Evolutionary conservation across 2,113 vertebrate species (phyloP), one percentile per base, ranked within the genome.

Genomic region (Brevimyrus niger): DNA sequence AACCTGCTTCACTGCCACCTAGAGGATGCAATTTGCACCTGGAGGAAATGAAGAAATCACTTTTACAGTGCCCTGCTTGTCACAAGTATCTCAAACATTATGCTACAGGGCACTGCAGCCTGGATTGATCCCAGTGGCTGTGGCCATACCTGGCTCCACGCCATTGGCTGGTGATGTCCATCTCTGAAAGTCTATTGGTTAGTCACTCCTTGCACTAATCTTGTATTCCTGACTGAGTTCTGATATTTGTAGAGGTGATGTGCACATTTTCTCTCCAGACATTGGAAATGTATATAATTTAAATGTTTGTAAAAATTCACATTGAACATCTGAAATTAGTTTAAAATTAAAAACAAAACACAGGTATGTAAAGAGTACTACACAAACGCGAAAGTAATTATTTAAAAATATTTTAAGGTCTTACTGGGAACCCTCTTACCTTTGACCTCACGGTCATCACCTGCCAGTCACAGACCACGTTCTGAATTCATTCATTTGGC

Each of bases 351-450:
- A 69, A 31, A 65, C 58, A 65, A 61, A 65, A 27, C 61, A 65
- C 9, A 31, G 61, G 10, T 69, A 69, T 31, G 27, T 69, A 69
- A 69, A 27, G 10, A 69, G n/a, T 31, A 31, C n/a, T 69, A 38
- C 17, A 38, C 50, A 51, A 87, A 53, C 50, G 13, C 55, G 31
- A 51, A 38, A 27, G 11, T 58, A 51, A 31, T 87, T 55, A 51
- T 87, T 35, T 19, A 19, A 42, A 51, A 50, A 51, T 42, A 27
- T 5, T 51, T 31, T 3, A 44, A 19, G 86, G 17, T 65, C 61
- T 10, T 65, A 65, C n/a, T 65, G 61, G 61, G 61, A 65, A 95
- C 94, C 93, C 94, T 82, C 92, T 92, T 90, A 93, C 94, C 94
- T 92, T 91, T 90, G 5, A 89, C 89, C 87, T 88, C 1, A 2